A percentile compares a stretch with the other conserved stretches of the same genome.
These are phyloP conservation scores for Drosophila athabasca DNA, from an alignment of 1,140 invertebrate genomes.

Conservation along the genomic window DNA sequence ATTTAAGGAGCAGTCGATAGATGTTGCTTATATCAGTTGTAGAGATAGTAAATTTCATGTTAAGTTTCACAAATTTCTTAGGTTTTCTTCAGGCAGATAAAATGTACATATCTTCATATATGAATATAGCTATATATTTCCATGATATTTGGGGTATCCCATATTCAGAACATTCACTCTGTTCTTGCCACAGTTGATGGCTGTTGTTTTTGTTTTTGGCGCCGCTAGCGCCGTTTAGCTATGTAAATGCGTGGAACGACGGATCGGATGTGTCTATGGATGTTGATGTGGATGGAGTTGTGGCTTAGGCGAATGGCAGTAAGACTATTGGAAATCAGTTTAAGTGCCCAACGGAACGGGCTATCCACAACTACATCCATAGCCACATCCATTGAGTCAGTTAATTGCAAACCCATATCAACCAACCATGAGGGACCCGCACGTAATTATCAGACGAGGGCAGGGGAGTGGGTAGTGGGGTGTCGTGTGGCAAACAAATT, in stretches of 20 bases:
- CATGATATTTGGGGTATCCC: no score
- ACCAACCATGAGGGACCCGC: conserved; percentile 31
- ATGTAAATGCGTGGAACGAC: conserved; percentile 46
- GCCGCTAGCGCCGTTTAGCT: conserved; percentile 20
- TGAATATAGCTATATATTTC: no score
- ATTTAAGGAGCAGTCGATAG: no score
- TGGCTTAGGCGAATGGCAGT: conserved; percentile 5
- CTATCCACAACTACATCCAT: conserved; percentile 18
- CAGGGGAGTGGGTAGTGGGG: conserved; percentile 21
- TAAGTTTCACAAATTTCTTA: no score
- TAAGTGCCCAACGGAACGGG: conserved; percentile 33
- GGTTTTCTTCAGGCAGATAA: no score
- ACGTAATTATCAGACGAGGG: conserved; percentile 52
- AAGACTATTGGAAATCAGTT: conserved; percentile 42
- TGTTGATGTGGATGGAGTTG: neutral
- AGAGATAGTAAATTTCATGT: no score
- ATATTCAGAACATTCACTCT: neutral
- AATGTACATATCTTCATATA: no score
- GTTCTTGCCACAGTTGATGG: neutral
- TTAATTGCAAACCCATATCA: conserved; percentile 63
- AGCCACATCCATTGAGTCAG: conserved; percentile 9
- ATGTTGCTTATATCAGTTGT: no score
- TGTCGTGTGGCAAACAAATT: conserved; percentile 54
- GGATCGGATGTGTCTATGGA: neutral
- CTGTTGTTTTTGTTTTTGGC: no score